Conservation (phyloP, 2,113 vertebrate species). For the Leptobrachium ailaonicum region DNA sequence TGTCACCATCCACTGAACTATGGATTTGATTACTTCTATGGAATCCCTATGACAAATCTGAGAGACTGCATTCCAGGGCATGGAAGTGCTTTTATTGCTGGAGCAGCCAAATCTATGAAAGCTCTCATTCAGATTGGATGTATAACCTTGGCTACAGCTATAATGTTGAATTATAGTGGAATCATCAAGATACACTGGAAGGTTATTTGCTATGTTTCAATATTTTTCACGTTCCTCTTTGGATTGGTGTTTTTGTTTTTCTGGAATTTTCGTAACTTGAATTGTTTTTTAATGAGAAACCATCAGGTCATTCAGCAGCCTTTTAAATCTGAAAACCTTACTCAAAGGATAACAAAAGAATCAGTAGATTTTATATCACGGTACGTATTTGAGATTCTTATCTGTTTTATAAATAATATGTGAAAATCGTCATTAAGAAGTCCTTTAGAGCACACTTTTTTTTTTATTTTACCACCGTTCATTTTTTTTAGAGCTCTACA, state of each 20-base stretch:
- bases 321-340: constrained; percentile 65
- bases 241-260: constrained; percentile 64
- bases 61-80: constrained; percentile 74
- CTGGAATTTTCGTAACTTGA: constrained; percentile 71
- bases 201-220: constrained; percentile 48
- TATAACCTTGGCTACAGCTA: constrained; percentile 64
- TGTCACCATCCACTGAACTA: constrained; percentile 89
- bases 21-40: constrained; percentile 86
- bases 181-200: constrained; percentile 59
- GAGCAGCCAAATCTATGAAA: constrained; percentile 59
- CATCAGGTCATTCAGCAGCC: constrained; percentile 82
- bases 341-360: constrained; percentile 70
- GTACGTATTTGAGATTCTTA: constrained; percentile 56
- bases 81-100: constrained; percentile 59
- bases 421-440: too few relatives aligned
- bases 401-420: background rate
- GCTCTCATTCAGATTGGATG: constrained; percentile 52
- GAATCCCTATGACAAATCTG: constrained; percentile 78
- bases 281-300: constrained; percentile 90
- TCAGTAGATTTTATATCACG: constrained; percentile 75
- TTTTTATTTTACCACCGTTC: too few relatives aligned
- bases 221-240: constrained; percentile 53
- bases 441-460: too few relatives aligned
- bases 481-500: too few relatives aligned
- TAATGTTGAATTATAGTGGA: constrained; percentile 52